Percentiles rank a stretch among this genome's conserved stretches.
Conservation (phyloP, 1,140 invertebrate species). For the Drosophila sp. region DNA sequence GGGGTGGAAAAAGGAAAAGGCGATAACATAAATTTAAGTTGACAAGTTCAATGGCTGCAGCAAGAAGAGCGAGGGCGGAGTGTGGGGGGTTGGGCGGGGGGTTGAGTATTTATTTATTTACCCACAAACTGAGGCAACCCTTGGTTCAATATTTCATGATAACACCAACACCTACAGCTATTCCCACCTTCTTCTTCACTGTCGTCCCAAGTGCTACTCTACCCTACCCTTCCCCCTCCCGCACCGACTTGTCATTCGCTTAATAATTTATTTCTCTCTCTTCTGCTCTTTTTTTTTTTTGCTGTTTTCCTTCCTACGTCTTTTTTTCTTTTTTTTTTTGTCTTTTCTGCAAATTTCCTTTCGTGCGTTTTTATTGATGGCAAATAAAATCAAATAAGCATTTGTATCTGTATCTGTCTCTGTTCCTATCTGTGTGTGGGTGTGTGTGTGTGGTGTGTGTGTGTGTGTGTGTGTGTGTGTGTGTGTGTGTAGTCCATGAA, state of each 20-base stretch:
- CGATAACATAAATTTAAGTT: slow-evolving; percentile 71
- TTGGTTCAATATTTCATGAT: slow-evolving; percentile 70
- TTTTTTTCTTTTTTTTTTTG: slow-evolving; percentile 38
- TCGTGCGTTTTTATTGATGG: slow-evolving; percentile 57
- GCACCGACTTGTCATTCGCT: slow-evolving; percentile 23
- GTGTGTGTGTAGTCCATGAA: slow-evolving; percentile 18
- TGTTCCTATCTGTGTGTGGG: slow-evolving; percentile 20
- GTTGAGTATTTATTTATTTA: slow-evolving; percentile 47
- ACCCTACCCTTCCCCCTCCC: neutral
- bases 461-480: slow-evolving; percentile 4
- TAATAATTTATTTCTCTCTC: slow-evolving; percentile 72
- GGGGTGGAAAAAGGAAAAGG: slow-evolving; percentile 19
- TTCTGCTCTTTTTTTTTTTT: neutral
- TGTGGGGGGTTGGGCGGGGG: slow-evolving; percentile 1
- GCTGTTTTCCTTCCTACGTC: neutral
- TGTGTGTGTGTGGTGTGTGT: slow-evolving; percentile 11
- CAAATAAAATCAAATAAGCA: slow-evolving; percentile 74
- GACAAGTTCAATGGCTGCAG: slow-evolving; percentile 71
- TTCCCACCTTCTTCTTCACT: neutral
- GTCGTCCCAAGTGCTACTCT: neutral
- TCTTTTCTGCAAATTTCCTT: slow-evolving; percentile 47
- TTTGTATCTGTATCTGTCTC: slow-evolving; percentile 42
- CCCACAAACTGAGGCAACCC: slow-evolving; percentile 29
- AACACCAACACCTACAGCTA: slow-evolving; percentile 38
- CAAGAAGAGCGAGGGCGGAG: neutral